A percentile compares a stretch with the other conserved stretches of the same genome.
Evolutionary conservation across 2,797 vertebrate species (phyloP).

Genomic region (Phrynocephalus guinanensis): DNA sequence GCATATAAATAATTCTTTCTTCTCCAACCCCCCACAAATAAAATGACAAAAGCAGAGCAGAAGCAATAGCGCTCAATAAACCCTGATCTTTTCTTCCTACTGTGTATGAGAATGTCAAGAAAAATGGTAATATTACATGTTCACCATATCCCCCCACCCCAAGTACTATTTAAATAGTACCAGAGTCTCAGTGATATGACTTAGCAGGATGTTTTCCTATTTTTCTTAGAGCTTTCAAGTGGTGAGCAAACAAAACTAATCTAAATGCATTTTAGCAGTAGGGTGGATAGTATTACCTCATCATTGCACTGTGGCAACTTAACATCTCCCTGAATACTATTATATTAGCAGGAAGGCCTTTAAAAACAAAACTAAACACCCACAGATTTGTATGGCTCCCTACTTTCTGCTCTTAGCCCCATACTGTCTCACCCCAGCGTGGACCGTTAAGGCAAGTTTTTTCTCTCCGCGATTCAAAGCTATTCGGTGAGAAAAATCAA

Average conservation of each 20-base stretch:
- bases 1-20: not conserved
- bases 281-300: not conserved
- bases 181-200: not conserved
- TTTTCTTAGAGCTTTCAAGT: not conserved
- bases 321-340: too few relatives aligned
- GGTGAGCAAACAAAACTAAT: not conserved
- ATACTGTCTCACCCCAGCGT: too few relatives aligned
- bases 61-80: slow-evolving; percentile 24
- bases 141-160: not conserved
- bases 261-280: not conserved
- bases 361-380: too few relatives aligned
- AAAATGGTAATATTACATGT: not conserved
- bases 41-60: not conserved
- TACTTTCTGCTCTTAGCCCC: too few relatives aligned
- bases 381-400: too few relatives aligned
- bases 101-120: slow-evolving; percentile 46
- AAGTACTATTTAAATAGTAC: not conserved
- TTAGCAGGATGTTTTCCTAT: not conserved
- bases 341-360: too few relatives aligned
- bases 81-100: slow-evolving; percentile 29
- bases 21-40: slow-evolving; percentile 7
- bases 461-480: not conserved
- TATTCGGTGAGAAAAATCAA: not conserved
- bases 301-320: not conserved
- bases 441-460: too few relatives aligned